Base-by-base conservation (phyloP, 2,113 vertebrate genomes). In the Rhipidura dahli region DNA sequence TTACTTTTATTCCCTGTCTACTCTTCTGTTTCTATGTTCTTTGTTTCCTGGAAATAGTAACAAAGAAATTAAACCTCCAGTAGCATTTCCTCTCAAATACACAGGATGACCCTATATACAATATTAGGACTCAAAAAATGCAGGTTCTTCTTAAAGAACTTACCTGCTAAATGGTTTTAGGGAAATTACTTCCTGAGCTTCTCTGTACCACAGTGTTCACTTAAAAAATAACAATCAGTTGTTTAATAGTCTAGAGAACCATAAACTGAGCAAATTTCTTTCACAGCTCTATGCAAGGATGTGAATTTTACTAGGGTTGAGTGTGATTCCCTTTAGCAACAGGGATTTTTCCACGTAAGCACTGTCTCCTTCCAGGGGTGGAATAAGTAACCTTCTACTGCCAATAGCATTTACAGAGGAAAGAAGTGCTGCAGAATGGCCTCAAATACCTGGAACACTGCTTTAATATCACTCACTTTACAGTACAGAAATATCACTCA, bases 21-120 rank as follows among this genome's bases (percentile, higher is more conserved):
- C 18, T 85, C 27, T 37, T 65, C 14, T 28, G 7, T 47, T 70
- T 63, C 22, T 47, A 13, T 24, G 22, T 3, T 56, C 23, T 79
- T 63, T 64, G 42, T 47, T 76, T 93, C 66, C 39, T 68, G 26
- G 15, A 68, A 95, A 85, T 7, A 49, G 33, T 39, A 82, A 64
- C 22, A 87, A 24, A 54, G 40, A 71, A 88, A 66, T 71, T 53
- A 73, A 84, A 73, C 19, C 35, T 33, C 17, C 23, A 27, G 17
- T 9, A 51, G 21, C 33, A 66, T n/a, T 66, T 83, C n/a, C 28
- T 91, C 19, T 65, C 65, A 71, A 64, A 71, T 14, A 51, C 10
- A 17, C 5, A 69, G 15, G 5, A 51, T 0, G 0, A 65, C 5
- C 14, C 6, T 27, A 23, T 11, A 47, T 1, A 3, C 2, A 70